phyloP scores from a whole-genome alignment of 2,113 vertebrate genomes.

The Amphilophus citrinellus region DNA sequence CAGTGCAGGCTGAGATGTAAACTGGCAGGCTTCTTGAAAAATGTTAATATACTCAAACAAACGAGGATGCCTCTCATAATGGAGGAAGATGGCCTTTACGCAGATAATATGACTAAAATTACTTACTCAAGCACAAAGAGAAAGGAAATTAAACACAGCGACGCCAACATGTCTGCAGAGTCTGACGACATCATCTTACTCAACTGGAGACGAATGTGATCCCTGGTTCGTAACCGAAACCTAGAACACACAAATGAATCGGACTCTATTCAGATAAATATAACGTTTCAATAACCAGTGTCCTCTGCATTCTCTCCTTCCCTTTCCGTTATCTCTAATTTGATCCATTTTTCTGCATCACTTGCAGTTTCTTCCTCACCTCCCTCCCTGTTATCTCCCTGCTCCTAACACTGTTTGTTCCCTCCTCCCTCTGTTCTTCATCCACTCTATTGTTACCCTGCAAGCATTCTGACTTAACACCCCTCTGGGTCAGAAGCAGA shows the following conservation, averaged over 20 bases:
- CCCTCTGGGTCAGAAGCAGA: conserved; percentile 9
- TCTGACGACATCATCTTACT: neutral
- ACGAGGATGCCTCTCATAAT: neutral
- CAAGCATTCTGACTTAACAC: conserved; percentile 8
- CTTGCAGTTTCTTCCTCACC: neutral
- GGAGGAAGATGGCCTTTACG: accelerated
- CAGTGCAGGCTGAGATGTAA: neutral
- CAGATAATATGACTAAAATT: neutral
- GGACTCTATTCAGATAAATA: conserved; percentile 6
- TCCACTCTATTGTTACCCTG: neutral
- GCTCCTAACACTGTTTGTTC: conserved; percentile 47
- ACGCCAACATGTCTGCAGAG: conserved; percentile 16
- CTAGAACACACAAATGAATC: neutral
- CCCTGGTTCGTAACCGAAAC: neutral
- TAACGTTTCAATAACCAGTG: too few relatives aligned
- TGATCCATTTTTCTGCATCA: neutral
- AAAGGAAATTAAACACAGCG: neutral
- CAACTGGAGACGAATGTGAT: neutral
- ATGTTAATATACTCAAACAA: neutral
- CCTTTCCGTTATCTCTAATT: neutral
- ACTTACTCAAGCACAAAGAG: neutral
- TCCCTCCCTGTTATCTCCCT: neutral
- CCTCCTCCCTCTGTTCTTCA: neutral
- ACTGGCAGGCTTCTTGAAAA: neutral
- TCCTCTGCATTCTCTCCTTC: neutral